These are phyloP conservation scores for Euphydryas editha DNA, from an alignment of 2,888 invertebrate genomes.

Conservation along the genomic window DNA sequence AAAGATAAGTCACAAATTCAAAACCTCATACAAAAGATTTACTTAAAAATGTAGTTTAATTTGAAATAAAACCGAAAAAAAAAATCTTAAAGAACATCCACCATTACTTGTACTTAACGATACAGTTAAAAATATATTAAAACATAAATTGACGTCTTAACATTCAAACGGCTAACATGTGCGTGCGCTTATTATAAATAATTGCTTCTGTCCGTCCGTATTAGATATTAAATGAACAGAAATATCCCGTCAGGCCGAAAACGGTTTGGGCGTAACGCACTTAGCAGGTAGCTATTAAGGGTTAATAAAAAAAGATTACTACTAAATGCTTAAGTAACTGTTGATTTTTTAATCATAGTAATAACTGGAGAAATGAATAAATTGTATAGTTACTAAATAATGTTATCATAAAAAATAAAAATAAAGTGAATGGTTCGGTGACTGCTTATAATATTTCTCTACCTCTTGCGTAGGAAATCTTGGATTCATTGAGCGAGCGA, in stretches of 20 bases:
- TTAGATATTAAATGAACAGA: conserved; percentile 25
- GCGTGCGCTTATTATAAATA: conserved; percentile 31
- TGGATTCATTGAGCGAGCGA: too few relatives aligned
- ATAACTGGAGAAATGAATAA: not conserved
- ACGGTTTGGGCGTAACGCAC: conserved; percentile 22
- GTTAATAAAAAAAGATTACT: conserved; percentile 19
- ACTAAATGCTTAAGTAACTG: conserved; percentile 8
- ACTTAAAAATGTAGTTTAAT: not conserved
- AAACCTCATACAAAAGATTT: too few relatives aligned
- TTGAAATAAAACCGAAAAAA: not conserved
- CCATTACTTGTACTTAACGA: conserved; percentile 4
- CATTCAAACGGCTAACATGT: conserved; percentile 31
- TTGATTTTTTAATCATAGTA: conserved; percentile 11
- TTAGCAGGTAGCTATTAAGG: conserved; percentile 25
- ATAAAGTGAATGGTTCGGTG: not conserved
- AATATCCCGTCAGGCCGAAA: conserved; percentile 24
- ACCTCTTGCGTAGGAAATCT: too few relatives aligned
- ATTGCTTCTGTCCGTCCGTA: conserved; percentile 30
- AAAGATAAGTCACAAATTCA: too few relatives aligned
- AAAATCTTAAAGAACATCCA: not conserved
- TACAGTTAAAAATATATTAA: conserved; percentile 9
- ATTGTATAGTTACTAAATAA: not conserved
- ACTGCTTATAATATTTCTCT: not conserved
- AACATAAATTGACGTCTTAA: conserved; percentile 26
- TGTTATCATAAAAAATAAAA: not conserved